Evolutionary conservation across 2,888 invertebrate species (phyloP).

Genomic region (Agelastica alni): DNA sequence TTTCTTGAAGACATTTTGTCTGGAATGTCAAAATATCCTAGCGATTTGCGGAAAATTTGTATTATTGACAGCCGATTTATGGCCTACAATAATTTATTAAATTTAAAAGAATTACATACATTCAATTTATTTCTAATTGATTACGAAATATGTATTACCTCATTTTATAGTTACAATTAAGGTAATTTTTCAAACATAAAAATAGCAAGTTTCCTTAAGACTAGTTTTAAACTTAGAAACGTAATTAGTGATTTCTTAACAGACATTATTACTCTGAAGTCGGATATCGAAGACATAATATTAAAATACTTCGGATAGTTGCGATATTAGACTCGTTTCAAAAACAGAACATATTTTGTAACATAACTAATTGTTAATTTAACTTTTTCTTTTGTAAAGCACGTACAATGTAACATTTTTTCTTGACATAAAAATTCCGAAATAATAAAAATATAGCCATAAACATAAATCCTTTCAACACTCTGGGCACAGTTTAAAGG

Average conservation of each 20-base stretch:
- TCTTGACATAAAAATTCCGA: too few relatives aligned
- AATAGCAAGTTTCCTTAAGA: not conserved
- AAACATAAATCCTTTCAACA: too few relatives aligned
- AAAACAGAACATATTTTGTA: too few relatives aligned
- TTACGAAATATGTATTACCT: not conserved
- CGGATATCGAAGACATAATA: not conserved
- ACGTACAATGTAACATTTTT: too few relatives aligned
- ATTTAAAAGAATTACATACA: not conserved
- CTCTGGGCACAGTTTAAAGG: too few relatives aligned
- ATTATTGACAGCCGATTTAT: too few relatives aligned
- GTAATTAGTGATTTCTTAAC: conserved; percentile 16
- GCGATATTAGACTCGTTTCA: not conserved
- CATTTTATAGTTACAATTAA: not conserved
- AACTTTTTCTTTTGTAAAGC: too few relatives aligned
- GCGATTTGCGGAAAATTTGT: too few relatives aligned
- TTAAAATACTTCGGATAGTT: not conserved
- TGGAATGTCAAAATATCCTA: too few relatives aligned
- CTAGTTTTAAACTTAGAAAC: conserved; percentile 6
- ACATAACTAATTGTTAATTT: too few relatives aligned
- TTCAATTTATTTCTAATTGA: not conserved
- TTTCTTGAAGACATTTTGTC: too few relatives aligned
- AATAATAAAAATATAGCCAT: too few relatives aligned
- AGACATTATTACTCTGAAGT: conserved; percentile 4
- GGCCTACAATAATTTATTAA: not conserved
- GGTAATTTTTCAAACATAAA: not conserved